Evolutionary conservation across 30 jellyfish, hydroid and myxozoan genomes (phyloP), one percentile per base, ranked within the genome.

Genomic region (Aurelia coerulea): DNA sequence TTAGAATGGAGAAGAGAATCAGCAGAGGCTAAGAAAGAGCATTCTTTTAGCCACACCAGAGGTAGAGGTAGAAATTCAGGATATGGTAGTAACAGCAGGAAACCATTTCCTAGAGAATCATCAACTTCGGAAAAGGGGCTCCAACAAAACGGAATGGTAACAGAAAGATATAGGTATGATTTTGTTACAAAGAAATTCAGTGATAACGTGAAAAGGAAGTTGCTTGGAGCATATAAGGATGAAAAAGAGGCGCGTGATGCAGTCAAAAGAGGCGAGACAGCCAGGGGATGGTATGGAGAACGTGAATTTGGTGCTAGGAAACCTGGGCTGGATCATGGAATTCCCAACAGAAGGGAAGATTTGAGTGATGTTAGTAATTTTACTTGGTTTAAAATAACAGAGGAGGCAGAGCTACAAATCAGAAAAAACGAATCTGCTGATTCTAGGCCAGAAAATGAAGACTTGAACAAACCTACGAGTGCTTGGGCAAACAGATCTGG

Each of bases 1-100:
- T 29, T 65, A 34, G 73, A 79, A 33, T 79, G 89, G 89, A 65
- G 80, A 65, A 46, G 62, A 32, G 89, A 79, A 56, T 52, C 89
- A 15, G 81, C 75, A 11, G 23, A 77, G 31, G 32, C 66, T 1
- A 60, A 50, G 37, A 77, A 76, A n/a, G 76, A 77, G 51, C 56
- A 46, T 46, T 46, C 56, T 46, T 46, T 46, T 46, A 46, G 56
- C 14, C 56, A 46, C 14, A 46, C 56, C 14, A 46, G 56, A 46
- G 56, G 8, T 15, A 46, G 56, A 46, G 56, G 56, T 46, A 46
- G 56, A 46, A 0, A 7, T 46, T 2, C 13, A 0, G 56, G 15
- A 1, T 46, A 46, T 9, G 8, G 56, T 46, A 46, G 1, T 14
- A 46, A 46, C 56, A 46, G 56, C 56, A 46, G 56, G 56, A 46